Percentiles rank a stretch among this genome's conserved stretches.
Conservation (phyloP, 2,888 invertebrate species). For the Watsonalla binaria region DNA sequence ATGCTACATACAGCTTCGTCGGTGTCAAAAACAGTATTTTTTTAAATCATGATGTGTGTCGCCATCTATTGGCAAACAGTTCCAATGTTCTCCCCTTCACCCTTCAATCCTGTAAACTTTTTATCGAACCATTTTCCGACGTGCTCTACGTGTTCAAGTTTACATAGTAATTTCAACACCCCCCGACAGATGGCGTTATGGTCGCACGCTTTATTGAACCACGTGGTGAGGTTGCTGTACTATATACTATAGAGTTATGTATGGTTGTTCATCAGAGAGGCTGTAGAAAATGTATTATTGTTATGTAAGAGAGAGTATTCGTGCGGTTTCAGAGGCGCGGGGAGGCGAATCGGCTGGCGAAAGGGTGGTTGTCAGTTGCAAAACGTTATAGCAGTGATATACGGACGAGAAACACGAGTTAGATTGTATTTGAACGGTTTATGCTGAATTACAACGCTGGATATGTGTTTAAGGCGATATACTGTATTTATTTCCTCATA, state of each 20-base stretch:
- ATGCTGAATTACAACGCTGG: constrained; percentile 37
- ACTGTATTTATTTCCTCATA: constrained; percentile 5
- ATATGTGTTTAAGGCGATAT: constrained; percentile 15
- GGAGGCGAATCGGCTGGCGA: constrained; percentile 52
- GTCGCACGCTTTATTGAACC: constrained; percentile 61
- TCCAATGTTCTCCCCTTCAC: constrained; percentile 6
- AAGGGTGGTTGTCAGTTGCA: constrained; percentile 61
- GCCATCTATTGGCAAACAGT: constrained; percentile 43
- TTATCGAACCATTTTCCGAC: constrained; percentile 18
- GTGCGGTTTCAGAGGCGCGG: constrained; percentile 65
- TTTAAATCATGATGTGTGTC: constrained; percentile 25
- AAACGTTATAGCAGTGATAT: constrained; percentile 64
- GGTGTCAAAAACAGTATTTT: too few relatives aligned
- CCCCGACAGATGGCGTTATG: constrained; percentile 64
- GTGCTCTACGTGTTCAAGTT: background rate
- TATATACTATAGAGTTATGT: constrained; percentile 22
- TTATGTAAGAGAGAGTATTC: constrained; percentile 73
- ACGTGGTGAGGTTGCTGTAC: constrained; percentile 47
- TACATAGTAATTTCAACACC: constrained; percentile 36
- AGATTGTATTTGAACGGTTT: constrained; percentile 57
- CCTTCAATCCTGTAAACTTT: constrained; percentile 10
- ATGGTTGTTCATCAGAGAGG: constrained; percentile 30
- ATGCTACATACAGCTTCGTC: too few relatives aligned
- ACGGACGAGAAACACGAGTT: constrained; percentile 53
- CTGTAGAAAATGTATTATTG: constrained; percentile 62